Conservation (phyloP, 2,797 vertebrate genomes). For the Notamacropus eugenii region DNA sequence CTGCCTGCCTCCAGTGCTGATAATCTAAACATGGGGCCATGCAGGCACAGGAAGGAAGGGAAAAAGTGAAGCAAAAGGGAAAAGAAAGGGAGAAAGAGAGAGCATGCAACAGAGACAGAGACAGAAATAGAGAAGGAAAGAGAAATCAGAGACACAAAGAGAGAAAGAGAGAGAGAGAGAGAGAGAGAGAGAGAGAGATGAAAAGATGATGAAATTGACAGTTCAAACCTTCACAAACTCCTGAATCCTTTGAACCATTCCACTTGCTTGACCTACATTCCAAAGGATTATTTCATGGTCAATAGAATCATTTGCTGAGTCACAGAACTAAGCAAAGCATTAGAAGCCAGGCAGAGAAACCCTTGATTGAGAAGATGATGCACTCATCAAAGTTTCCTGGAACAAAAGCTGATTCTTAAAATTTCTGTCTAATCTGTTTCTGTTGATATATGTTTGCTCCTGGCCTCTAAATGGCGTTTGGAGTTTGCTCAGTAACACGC, state of each 20-base stretch:
- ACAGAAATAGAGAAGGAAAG: background rate
- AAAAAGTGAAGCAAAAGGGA: background rate
- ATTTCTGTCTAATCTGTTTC: slow-evolving; percentile 60
- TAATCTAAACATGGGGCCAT: background rate
- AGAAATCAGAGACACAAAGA: background rate
- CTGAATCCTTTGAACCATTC: slow-evolving; percentile 52
- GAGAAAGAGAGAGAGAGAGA: background rate
- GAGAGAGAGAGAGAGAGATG: background rate
- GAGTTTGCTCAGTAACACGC: slow-evolving; percentile 64
- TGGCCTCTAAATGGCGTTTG: slow-evolving; percentile 72
- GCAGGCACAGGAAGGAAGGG: background rate
- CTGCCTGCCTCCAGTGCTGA: background rate
- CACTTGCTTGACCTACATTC: slow-evolving; percentile 54
- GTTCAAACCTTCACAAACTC: slow-evolving; percentile 43
- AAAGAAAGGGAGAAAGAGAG: background rate
- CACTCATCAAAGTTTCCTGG: slow-evolving; percentile 56
- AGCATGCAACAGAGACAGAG: too few species aligned
- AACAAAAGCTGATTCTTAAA: slow-evolving; percentile 64
- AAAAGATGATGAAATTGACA: background rate
- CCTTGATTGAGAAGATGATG: slow-evolving; percentile 18
- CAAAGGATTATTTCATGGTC: slow-evolving; percentile 40
- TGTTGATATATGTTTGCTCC: slow-evolving; percentile 56
- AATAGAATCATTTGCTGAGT: slow-evolving; percentile 49
- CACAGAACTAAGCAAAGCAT: slow-evolving; percentile 61
- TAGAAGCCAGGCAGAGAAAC: slow-evolving; percentile 9